A percentile compares a stretch with the other conserved stretches of the same genome.
These are phyloP conservation scores for Bufo bufo DNA, from an alignment of 2,113 vertebrate species.

Conservation along the genomic window DNA sequence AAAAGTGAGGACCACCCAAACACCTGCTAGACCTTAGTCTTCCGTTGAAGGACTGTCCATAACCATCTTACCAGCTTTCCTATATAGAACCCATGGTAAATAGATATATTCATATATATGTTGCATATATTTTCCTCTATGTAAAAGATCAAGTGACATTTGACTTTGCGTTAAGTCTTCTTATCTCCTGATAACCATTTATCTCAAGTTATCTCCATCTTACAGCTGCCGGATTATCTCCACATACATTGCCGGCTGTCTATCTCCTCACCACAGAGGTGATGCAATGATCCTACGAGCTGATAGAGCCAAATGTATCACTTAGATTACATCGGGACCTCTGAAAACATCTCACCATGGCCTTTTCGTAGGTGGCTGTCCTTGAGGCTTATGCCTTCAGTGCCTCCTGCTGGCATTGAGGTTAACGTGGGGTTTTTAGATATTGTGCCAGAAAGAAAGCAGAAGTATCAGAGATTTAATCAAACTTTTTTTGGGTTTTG, in stretches of 20 bases:
- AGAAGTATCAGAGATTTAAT: constrained; percentile 30
- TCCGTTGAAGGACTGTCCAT: too few relatives aligned
- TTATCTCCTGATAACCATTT: constrained; percentile 3
- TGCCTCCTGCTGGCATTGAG: neutral
- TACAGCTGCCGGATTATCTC: constrained; percentile 12
- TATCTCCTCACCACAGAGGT: constrained; percentile 21
- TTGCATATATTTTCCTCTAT: too few relatives aligned
- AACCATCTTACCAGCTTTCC: too few relatives aligned
- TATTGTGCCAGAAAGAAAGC: neutral
- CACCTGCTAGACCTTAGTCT: too few relatives aligned
- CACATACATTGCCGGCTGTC: neutral
- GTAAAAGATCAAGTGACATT: neutral
- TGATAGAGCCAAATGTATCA: neutral
- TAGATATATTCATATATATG: neutral
- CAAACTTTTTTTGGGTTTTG: neutral
- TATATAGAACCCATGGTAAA: neutral
- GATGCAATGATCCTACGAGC: neutral
- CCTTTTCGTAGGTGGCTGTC: neutral
- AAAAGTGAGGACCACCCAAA: too few relatives aligned
- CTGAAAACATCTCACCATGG: neutral
- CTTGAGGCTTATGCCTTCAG: neutral
- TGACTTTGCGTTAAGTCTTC: neutral
- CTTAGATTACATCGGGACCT: neutral
- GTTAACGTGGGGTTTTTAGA: neutral
- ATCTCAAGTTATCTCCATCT: constrained; percentile 18